These are phyloP conservation scores for Neomorphus geoffroyi DNA, from an alignment of 2,797 vertebrate genomes.

Conservation along the genomic window DNA sequence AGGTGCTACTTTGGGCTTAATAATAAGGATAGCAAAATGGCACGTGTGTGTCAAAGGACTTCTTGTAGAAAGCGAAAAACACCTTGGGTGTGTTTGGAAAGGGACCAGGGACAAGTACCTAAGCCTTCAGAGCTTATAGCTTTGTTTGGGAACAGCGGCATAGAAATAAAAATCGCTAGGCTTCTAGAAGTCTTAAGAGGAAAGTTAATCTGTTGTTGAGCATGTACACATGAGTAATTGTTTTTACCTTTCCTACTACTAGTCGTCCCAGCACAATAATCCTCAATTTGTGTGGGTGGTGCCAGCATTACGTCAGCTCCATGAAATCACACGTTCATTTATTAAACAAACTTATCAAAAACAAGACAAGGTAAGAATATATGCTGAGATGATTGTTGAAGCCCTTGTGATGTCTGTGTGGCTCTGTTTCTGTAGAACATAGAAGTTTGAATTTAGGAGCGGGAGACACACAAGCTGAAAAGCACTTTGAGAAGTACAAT, in stretches of 20 bases:
- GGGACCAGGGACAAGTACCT: neutral
- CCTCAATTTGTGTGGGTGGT: constrained; percentile 98
- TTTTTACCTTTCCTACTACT: constrained; percentile 66
- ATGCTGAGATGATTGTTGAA: neutral
- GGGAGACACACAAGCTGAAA: neutral
- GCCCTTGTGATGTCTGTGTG: neutral
- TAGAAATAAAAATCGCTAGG: neutral
- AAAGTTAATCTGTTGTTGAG: neutral
- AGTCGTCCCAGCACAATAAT: constrained; percentile 95
- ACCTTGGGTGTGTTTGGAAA: neutral
- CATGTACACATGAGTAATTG: constrained; percentile 30
- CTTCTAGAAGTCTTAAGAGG: neutral
- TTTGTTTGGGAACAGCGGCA: neutral
- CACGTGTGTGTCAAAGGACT: neutral
- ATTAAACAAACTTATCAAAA: constrained; percentile 99
- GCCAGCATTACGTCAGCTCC: constrained; percentile 95
- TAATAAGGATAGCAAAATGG: neutral
- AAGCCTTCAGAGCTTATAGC: neutral
- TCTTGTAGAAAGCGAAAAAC: neutral
- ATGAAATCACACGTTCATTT: constrained; percentile 98
- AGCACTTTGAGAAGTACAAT: neutral
- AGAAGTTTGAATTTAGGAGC: neutral
- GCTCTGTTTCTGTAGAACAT: neutral
- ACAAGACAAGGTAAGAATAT: constrained; percentile 92
- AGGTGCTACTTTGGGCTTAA: constrained; percentile 35